Percentiles rank a stretch among this genome's conserved stretches.
phyloP scores from a whole-genome alignment of 2,888 invertebrate genomes.

The Prosapia bicincta region DNA sequence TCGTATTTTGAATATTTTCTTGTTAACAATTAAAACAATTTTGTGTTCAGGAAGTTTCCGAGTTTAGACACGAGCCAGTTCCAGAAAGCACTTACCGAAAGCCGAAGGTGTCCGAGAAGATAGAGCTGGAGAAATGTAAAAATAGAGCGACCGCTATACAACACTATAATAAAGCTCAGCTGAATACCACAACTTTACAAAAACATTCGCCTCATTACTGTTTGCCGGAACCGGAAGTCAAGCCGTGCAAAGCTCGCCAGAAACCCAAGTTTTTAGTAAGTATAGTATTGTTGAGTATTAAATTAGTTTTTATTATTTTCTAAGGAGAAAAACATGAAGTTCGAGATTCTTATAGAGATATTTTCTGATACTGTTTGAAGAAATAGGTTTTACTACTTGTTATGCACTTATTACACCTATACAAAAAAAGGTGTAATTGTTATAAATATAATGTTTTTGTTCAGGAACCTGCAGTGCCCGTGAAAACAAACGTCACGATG shows the following conservation, averaged over 20 bases:
- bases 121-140: neutral
- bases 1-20: no score
- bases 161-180: neutral
- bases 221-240: neutral
- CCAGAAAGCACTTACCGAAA: neutral
- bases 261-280: neutral
- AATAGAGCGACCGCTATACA: neutral
- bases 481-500: slow-evolving; percentile 19
- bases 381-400: no score
- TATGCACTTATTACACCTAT: no score
- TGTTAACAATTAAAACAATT: no score
- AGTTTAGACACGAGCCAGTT: no score
- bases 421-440: no score
- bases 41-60: no score
- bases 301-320: no score
- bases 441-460: no score
- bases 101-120: neutral
- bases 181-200: neutral
- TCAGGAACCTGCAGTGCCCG: neutral
- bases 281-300: neutral
- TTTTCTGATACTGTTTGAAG: no score
- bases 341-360: no score
- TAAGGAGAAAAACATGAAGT: no score
- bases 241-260: neutral
- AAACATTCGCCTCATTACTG: neutral